Conservation (phyloP, 2,888 invertebrate species). For the Rugalucina vietnamica region DNA sequence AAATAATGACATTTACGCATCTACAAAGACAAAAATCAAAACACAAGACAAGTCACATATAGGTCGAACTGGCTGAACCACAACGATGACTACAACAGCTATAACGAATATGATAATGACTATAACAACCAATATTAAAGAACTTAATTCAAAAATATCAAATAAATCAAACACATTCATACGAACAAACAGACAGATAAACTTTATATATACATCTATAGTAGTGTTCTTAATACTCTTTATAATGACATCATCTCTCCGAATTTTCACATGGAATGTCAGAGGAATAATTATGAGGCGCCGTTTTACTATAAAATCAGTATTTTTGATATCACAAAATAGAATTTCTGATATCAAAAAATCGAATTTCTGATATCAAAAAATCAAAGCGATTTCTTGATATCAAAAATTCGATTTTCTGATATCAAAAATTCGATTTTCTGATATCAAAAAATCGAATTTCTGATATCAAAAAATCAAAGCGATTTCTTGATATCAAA, state of each 20-base stretch:
- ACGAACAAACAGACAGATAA: neutral
- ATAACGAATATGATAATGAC: neutral
- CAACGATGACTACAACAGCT: neutral
- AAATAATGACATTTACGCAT: neutral
- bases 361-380: too few relatives aligned
- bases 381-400: too few relatives aligned
- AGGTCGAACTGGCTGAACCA: neutral
- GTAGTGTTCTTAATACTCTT: neutral
- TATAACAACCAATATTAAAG: neutral
- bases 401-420: too few relatives aligned
- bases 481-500: too few relatives aligned
- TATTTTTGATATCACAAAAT: too few relatives aligned
- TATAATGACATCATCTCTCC: neutral
- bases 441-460: too few relatives aligned
- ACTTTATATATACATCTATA: too few relatives aligned
- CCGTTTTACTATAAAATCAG: too few relatives aligned
- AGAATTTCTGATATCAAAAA: too few relatives aligned
- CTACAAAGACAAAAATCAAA: neutral
- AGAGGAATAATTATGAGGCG: neutral
- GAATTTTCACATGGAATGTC: neutral
- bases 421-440: too few relatives aligned
- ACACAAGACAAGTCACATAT: neutral
- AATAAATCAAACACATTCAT: neutral
- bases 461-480: too few relatives aligned
- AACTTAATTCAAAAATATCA: neutral